phyloP scores from a whole-genome alignment of 2,888 invertebrate species.

The Mylabris sibirica region DNA sequence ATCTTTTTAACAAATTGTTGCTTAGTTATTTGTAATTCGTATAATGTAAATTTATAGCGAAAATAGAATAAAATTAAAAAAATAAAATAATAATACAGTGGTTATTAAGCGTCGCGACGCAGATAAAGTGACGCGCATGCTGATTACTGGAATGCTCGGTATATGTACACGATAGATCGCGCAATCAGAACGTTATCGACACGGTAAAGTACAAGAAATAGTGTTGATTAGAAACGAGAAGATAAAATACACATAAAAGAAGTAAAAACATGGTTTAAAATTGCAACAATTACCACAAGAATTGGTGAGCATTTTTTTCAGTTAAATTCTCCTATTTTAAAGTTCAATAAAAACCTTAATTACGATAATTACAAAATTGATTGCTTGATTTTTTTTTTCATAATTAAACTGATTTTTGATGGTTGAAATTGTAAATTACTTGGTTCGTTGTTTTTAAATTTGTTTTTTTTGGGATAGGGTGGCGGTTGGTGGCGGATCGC shows the following conservation, averaged over 20 bases:
- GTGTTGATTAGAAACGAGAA: background rate
- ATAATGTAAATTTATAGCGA: too few species aligned
- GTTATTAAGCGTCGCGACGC: background rate
- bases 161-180: background rate
- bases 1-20: too few species aligned
- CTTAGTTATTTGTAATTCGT: too few species aligned
- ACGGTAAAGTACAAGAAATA: background rate
- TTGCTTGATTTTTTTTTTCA: background rate
- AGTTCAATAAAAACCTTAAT: background rate
- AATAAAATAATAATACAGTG: background rate
- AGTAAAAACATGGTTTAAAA: background rate
- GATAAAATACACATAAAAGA: background rate
- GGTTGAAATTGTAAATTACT: background rate
- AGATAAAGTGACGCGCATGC: background rate
- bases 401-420: background rate
- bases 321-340: background rate
- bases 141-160: background rate
- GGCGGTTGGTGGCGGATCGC: background rate
- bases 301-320: background rate
- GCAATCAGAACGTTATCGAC: background rate
- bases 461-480: background rate
- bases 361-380: background rate
- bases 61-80: background rate
- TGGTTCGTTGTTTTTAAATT: background rate
- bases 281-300: background rate